Base-by-base conservation (phyloP, 37 sponge, comb jelly and placozoan genomes). In the Petrosia ficiformis region DNA sequence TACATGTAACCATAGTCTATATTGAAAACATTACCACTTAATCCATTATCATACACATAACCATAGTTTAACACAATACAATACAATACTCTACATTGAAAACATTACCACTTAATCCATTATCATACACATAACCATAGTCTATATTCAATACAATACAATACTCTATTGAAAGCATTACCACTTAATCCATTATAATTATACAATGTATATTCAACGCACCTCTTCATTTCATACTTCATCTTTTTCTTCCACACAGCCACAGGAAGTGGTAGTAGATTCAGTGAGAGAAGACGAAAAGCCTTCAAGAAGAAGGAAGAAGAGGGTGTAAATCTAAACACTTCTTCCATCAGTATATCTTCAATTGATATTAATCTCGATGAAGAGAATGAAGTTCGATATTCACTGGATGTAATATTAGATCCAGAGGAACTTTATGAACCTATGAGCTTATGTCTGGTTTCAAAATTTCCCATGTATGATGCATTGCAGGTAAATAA, bases 401-500 rank as follows among this genome's bases (percentile, higher is more conserved):
- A 48, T 71, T 28, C 70, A 0, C 28, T 59, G 26, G 78, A 72
- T 38, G 68, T 24, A 1, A 40, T 75, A 8, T 56, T 42, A 0
- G 39, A 65, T 14, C 41, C n/a, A 0, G 59, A 64, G 31, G 80
- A 83, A 28, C 42, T 89, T 21, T 90, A 77, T 34, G 77, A 85
- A 56, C 90, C 90, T 0, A 39, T 77, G 35, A 81, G 68, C 10
- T 59, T 90, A 44, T 84, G 86, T 14, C 39, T 85, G 40, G 64
- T 90, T 38, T 84, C 90, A 10, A 63, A 42, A n/a, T 32, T 37
- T 14, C 81, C 90, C 36, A 8, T 89, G 38, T 80, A 83, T 73
- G 77, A 84, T 30, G 61, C 72, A 3, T 57, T 89, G 0, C 77
- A 89, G 84, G 89, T 89, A 40, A 54, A 36, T 1, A 1, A 5